Percentiles rank a stretch among this genome's conserved stretches.
Conservation (phyloP, 2,113 vertebrate genomes). For the Columba livia region DNA sequence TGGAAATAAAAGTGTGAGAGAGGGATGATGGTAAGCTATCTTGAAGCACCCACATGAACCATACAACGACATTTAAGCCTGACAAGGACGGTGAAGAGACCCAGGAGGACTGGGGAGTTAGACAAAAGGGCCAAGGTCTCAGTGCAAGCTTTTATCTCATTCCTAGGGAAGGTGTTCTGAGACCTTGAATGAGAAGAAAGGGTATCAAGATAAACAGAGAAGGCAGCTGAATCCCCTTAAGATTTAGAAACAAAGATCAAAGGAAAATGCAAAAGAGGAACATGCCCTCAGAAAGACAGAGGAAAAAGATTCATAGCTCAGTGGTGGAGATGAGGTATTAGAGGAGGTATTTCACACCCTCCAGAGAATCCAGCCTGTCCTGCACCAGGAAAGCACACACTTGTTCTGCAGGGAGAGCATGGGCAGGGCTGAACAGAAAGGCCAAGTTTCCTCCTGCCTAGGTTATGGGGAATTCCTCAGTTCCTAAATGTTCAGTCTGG, state of each 20-base stretch:
- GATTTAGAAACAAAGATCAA: conserved; percentile 48
- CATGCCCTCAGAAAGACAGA: background rate
- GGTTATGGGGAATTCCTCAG: background rate
- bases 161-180: conserved; percentile 11
- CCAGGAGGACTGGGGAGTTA: background rate
- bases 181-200: conserved; percentile 32
- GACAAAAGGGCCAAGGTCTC: background rate
- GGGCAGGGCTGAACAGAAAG: background rate
- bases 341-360: background rate
- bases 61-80: background rate
- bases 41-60: background rate
- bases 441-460: background rate
- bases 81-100: background rate
- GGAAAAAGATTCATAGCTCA: background rate
- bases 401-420: background rate
- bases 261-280: conserved; percentile 31
- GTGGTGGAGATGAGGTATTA: background rate
- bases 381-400: background rate
- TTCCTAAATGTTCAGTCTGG: background rate
- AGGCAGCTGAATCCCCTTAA: conserved; percentile 20
- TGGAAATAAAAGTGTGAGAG: background rate
- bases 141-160: conserved; percentile 27
- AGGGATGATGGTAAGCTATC: background rate
- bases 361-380: background rate
- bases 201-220: conserved; percentile 44